Base-by-base conservation (phyloP, 1,140 invertebrate species). In the Pantala flavescens region DNA sequence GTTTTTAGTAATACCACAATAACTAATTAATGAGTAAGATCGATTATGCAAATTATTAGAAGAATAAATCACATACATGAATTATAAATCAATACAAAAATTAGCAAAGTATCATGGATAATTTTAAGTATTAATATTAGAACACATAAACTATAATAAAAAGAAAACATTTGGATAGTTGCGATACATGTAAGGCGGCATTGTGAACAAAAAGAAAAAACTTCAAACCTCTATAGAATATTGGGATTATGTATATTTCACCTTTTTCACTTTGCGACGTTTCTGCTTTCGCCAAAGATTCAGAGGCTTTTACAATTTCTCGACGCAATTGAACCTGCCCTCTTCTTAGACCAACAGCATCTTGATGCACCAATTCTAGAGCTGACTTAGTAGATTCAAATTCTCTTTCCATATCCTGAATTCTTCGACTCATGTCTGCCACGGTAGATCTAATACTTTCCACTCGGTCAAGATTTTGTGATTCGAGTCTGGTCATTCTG, bases 271-370 rank as follows among this genome's bases (percentile, higher is more conserved):
- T 43, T 14, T 49, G 7, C 2, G 43, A 24, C 28, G 14, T 23
- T 43, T 72, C 75, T 70, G 72, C 24, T 63, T n/a, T 28, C 24
- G 74, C 49, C 0, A 36, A 49, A 23, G 71, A 5, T 9, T 72
- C 72, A 63, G 14, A 19, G 49, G 49, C 49, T 63, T 63, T 63
- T 12, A 63, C 14, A 19, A 63, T 63, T 63, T 63, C 49, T 19
- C 49, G 49, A 28, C 75, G 72, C 16, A 75, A 24, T 16, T 73
- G 75, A 55, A 71, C 75, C 14, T 73, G 72, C 5, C 42, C 63
- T 10, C 75, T 74, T 70, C 71, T 76, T 7, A 77, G 70, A 28
- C 73, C 75, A n/a, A 71, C 70, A 16, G 63, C 72, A 71, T 77
- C 77, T 23, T 63, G 49, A 21, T 63, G 49, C n/a, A 63, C 16